These are phyloP conservation scores for Excalfactoria chinensis DNA, from an alignment of 2,113 vertebrate genomes.

Conservation along the genomic window DNA sequence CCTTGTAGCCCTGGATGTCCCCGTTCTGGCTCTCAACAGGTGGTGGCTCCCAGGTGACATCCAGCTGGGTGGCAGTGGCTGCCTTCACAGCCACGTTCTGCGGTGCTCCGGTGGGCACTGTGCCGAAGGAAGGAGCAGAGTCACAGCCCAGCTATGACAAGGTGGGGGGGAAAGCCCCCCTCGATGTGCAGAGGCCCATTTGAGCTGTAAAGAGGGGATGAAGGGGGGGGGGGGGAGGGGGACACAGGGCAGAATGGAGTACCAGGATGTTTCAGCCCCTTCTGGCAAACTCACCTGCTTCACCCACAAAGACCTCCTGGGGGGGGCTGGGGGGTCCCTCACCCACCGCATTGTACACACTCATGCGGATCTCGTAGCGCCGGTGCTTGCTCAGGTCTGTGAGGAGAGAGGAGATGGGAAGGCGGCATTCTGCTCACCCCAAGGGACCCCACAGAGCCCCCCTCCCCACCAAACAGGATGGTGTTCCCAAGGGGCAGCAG, in stretches of 20 bases:
- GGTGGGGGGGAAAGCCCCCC: rapidly evolving
- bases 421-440: no score
- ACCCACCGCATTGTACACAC: conserved; percentile 92
- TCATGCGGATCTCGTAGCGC: conserved; percentile 95
- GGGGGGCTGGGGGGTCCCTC: conserved; percentile 92
- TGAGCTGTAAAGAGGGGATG: not conserved
- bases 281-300: conserved; percentile 84
- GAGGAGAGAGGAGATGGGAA: not conserved
- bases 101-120: conserved; percentile 91
- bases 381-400: conserved; percentile 93
- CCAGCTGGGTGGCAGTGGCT: conserved; percentile 91
- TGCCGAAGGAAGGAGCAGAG: not conserved
- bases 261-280: rapidly evolving
- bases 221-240: no score
- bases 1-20: conserved; percentile 99
- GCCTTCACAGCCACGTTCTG: conserved; percentile 89
- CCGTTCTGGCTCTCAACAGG: conserved; percentile 90
- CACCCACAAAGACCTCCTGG: conserved; percentile 96
- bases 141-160: rapidly evolving
- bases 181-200: rapidly evolving
- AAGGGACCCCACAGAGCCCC: not conserved
- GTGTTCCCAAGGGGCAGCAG: not conserved
- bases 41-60: conserved; percentile 93
- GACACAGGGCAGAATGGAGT: rapidly evolving
- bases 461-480: rapidly evolving